Base-by-base conservation (phyloP, 2,113 vertebrate genomes). In the Noturus placidus region DNA sequence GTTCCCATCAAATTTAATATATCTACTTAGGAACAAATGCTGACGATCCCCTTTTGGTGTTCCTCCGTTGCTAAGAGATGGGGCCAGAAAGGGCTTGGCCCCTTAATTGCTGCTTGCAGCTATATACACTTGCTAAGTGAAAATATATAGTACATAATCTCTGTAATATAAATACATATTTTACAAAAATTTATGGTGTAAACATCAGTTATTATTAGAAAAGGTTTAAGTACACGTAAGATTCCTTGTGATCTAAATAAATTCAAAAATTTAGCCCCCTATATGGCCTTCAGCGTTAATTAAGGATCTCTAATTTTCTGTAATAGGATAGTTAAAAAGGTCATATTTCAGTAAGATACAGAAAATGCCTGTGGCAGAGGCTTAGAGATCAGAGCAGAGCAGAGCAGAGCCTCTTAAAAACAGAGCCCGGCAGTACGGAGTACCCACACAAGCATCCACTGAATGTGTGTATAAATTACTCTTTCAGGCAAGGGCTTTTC, bases 401-500 rank as follows among this genome's bases (percentile, higher is more conserved):
- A 46, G 42, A 5, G 42, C 74, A 69, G 30, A 79, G 59, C 25
- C 59, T 56, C 30, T 56, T 82, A 38, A 87, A 82, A 70, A 56
- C 22, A 61, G 25, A 82, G 35, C 56, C 56, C 30, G 54, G 67
- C 80, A 74, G 30, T 61, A 67, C 2, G 20, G n/a, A 50, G 80
- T 50, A 63, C 46, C 67, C 63, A 50, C 42, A 83, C 57, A 77
- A 63, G 57, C 70, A 69, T 83, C 79, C 69, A 69, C n/a, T 83
- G 50, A 88, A 74, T 42, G 9, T 42, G 50, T 35, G 20, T 54
- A 42, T 85, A 74, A 74, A 83, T 82, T 69, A 86, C 57, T 59
- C 77, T 85, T 82, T 84, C 65, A 63, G 61, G 59, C 76, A 61
- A 30, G n/a, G 82, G 54, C 46, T 77, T 87, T 84, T 87, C 42